Percentiles rank a stretch among this genome's conserved stretches.
phyloP scores from a whole-genome alignment of 1,140 invertebrate genomes.

The Saxidomus purpurata region DNA sequence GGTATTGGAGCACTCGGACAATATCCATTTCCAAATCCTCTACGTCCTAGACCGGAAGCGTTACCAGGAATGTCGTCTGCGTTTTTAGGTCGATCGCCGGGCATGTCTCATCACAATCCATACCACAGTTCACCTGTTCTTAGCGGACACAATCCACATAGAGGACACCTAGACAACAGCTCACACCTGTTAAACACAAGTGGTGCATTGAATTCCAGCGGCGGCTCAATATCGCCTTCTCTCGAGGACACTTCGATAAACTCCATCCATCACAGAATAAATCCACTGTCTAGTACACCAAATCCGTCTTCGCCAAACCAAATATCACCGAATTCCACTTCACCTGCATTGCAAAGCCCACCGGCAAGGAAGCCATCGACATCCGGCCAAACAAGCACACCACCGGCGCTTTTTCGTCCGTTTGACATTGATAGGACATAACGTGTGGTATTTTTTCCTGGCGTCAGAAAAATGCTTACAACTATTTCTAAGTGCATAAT shows the following conservation, averaged over 20 bases:
- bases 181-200: slow-evolving; percentile 61
- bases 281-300: slow-evolving; percentile 23
- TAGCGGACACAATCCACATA: slow-evolving; percentile 45
- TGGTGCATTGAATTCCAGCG: slow-evolving; percentile 61
- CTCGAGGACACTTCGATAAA: slow-evolving; percentile 69
- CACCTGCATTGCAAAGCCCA: slow-evolving; percentile 60
- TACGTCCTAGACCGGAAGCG: slow-evolving; percentile 71
- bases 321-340: slow-evolving; percentile 57
- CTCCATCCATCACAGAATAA: slow-evolving; percentile 56
- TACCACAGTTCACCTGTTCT: slow-evolving; percentile 48
- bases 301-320: slow-evolving; percentile 24
- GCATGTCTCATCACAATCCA: slow-evolving; percentile 65
- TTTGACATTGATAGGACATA: slow-evolving; percentile 53
- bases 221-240: slow-evolving; percentile 56
- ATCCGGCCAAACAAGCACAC: slow-evolving; percentile 67
- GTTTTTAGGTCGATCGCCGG: slow-evolving; percentile 60
- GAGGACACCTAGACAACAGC: slow-evolving; percentile 56
- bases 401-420: slow-evolving; percentile 76
- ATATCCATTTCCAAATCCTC: slow-evolving; percentile 66
- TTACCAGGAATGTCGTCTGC: slow-evolving; percentile 71
- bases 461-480: neutral
- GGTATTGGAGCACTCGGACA: slow-evolving; percentile 53
- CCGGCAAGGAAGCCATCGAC: slow-evolving; percentile 64
- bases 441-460: neutral
- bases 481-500: neutral